Evolutionary conservation across 2,888 invertebrate species (phyloP).

Genomic region (Parnassius glacialis): DNA sequence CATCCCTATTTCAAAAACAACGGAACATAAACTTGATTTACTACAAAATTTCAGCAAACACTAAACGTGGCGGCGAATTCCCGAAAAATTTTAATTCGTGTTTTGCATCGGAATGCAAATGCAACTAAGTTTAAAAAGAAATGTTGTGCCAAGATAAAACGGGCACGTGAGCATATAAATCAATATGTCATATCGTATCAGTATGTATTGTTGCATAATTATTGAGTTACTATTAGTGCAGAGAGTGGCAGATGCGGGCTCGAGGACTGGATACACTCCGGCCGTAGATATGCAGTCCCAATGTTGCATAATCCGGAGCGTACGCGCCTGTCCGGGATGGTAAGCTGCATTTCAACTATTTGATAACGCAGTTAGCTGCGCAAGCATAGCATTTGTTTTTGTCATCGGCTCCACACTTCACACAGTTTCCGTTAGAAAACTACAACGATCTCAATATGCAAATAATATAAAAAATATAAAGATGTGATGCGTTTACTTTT

Average conservation of each 20-base stretch:
- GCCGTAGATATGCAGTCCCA: slow-evolving; percentile 49
- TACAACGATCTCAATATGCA: neutral
- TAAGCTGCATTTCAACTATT: slow-evolving; percentile 46
- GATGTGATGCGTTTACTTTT: slow-evolving; percentile 1
- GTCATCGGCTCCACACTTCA: slow-evolving; percentile 21
- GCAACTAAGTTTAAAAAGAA: slow-evolving; percentile 18
- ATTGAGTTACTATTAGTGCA: slow-evolving; percentile 44
- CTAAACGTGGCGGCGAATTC: neutral
- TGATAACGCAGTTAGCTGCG: slow-evolving; percentile 44
- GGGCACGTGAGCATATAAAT: slow-evolving; percentile 37
- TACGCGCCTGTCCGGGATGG: slow-evolving; percentile 42
- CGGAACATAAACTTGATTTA: slow-evolving; percentile 10
- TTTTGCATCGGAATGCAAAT: slow-evolving; percentile 17
- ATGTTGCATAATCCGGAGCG: slow-evolving; percentile 56
- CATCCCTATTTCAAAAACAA: slow-evolving; percentile 34
- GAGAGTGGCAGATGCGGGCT: slow-evolving; percentile 36
- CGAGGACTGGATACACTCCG: slow-evolving; percentile 39
- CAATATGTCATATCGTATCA: slow-evolving; percentile 32
- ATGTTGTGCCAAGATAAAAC: slow-evolving; percentile 18
- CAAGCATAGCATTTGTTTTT: slow-evolving; percentile 30
- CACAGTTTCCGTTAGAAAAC: slow-evolving; percentile 13
- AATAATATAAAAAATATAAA: slow-evolving; percentile 19
- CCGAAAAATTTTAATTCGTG: slow-evolving; percentile 10
- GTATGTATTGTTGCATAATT: slow-evolving; percentile 49
- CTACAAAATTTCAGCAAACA: slow-evolving; percentile 13